Evolutionary conservation across 2,113 vertebrate species (phyloP).

Genomic region (Melospiza melodia): DNA sequence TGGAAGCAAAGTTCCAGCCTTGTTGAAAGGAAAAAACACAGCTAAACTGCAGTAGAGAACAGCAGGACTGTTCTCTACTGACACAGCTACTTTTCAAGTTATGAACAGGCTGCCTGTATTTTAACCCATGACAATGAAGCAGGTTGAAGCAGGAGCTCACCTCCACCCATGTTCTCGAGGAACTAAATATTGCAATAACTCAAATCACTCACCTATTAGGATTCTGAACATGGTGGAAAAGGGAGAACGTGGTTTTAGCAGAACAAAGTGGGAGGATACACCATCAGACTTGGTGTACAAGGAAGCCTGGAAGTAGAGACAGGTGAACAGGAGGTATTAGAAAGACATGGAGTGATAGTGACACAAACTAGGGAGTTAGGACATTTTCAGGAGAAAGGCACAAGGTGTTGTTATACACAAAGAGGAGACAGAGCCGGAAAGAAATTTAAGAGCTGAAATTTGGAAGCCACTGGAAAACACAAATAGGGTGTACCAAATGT

Average conservation of each 20-base stretch:
- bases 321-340: not conserved
- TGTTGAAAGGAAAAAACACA: not conserved
- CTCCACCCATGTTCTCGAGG: not conserved
- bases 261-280: not conserved
- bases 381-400: not conserved
- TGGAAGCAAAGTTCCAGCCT: not conserved
- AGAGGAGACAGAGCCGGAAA: not conserved
- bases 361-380: not conserved
- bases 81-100: not conserved
- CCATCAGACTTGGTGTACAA: not conserved
- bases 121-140: not conserved
- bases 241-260: not conserved
- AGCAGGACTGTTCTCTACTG: not conserved
- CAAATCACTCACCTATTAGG: not conserved
- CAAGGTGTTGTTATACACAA: not conserved
- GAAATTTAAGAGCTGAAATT: not conserved
- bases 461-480: not conserved
- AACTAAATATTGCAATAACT: not conserved
- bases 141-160: not conserved
- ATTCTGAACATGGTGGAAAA: not conserved
- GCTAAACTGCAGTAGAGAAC: not conserved
- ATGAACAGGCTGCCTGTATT: not conserved
- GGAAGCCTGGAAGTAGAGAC: not conserved
- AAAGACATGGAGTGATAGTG: not conserved
- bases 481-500: accelerated